Evolutionary conservation across 2,797 vertebrate species (phyloP), one percentile per base, ranked within the genome.

Genomic region (Melanogrammus aeglefinus): DNA sequence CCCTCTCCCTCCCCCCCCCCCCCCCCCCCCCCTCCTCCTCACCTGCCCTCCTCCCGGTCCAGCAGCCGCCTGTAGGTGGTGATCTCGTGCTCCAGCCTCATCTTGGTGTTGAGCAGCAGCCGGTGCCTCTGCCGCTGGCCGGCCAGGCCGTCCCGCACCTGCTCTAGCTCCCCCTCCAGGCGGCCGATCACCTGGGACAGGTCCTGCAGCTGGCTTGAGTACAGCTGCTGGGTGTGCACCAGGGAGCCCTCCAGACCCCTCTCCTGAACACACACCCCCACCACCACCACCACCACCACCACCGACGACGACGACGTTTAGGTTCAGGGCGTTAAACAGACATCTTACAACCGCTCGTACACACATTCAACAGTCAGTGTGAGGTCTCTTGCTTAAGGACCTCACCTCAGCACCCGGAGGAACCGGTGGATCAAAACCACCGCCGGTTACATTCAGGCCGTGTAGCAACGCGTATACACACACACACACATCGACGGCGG

Each of bases 11-110:
- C 66, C 2, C 21, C 5, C 8, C n/a, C 2, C n/a, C 57, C 57
- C 3, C 66, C 0, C 8, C 1, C 6, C 73, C 35, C 72, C 47
- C 39, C 6, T n/a, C 16, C 21, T 8, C 47, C 91, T 88, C 92
- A 98, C 98, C 98, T 97, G 93, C 92, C 95, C 90, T 99, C 97
- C 77, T 99, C 98, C 3, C 92, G 91, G 77, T 99, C 97, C 72
- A 99, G 90, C 66, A 99, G 94, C 29, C 88, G 95, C 73, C 98
- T 94, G n/a, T 99, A 99, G 0, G 95, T 97, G 0, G 94, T 79
- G 16, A 99, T 98, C 90, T 99, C 98, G 31, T 94, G 93, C 87
- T 99, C 97, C 81, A 99, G 94, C 80, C 93, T 96, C 96, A 98
- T 97, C 88, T 97, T 97, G 0, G 96, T 96, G 93, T 99, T 96